Conservation (phyloP, 2,888 invertebrate species). For the Heliconius hortense region DNA sequence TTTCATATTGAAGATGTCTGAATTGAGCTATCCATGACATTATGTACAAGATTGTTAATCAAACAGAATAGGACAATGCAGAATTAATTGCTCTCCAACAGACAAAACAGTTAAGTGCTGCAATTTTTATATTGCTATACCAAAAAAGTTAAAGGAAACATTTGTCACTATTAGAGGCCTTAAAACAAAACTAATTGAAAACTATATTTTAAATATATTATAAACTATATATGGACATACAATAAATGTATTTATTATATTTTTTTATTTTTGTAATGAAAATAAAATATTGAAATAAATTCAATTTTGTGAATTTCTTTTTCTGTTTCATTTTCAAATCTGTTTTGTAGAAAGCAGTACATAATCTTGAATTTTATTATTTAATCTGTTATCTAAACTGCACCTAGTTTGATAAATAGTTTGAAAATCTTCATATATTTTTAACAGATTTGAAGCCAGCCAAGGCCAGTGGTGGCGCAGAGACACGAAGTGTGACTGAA, state of each 20-base stretch:
- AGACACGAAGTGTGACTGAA: no score
- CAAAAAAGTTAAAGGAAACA: neutral
- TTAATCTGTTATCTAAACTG: no score
- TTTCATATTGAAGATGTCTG: no score
- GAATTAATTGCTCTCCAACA: neutral
- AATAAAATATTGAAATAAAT: neutral
- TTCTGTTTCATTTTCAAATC: neutral
- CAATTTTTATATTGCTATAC: neutral
- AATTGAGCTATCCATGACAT: no score
- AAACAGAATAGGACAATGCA: neutral
- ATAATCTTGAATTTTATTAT: no score
- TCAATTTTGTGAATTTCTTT: neutral
- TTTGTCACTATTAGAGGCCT: constrained; percentile 1
- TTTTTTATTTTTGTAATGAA: constrained; percentile 2
- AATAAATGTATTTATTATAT: neutral
- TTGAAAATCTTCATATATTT: no score
- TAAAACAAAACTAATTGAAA: neutral
- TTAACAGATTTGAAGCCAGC: no score
- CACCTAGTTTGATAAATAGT: no score
- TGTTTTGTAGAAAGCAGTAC: no score
- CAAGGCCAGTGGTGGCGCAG: no score
- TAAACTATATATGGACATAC: constrained; percentile 3
- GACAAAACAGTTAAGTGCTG: neutral
- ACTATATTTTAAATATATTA: neutral
- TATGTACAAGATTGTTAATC: neutral